Evolutionary conservation across 2,888 invertebrate genomes (phyloP).

Genomic region (Rhaphigaster nebulosa): DNA sequence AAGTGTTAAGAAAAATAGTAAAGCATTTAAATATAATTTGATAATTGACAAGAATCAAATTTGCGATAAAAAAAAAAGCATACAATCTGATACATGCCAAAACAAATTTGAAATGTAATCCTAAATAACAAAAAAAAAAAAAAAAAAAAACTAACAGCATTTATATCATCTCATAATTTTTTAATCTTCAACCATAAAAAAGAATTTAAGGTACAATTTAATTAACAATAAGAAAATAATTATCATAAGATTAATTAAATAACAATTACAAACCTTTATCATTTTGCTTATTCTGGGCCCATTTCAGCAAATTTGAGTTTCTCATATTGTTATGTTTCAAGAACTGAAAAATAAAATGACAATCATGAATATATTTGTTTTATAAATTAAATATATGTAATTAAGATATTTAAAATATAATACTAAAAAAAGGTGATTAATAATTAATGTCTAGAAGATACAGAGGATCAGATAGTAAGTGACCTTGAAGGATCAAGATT

Average conservation of each 20-base stretch:
- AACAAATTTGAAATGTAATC: background rate
- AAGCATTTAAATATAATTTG: no score
- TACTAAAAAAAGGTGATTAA: background rate
- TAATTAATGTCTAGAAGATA: background rate
- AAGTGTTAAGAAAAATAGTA: no score
- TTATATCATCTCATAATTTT: background rate
- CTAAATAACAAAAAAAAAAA: background rate
- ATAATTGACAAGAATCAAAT: no score
- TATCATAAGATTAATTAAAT: background rate
- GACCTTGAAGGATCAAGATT: background rate
- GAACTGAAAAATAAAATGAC: conserved; percentile 34
- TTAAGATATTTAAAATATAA: background rate
- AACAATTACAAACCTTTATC: conserved; percentile 67
- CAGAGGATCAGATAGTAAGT: background rate
- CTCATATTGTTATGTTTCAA: conserved; percentile 69
- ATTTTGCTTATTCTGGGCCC: conserved; percentile 71
- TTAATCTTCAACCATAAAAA: background rate
- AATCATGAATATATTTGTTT: background rate
- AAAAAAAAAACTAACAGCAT: background rate
- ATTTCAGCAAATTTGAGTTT: conserved; percentile 73
- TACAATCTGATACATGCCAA: background rate
- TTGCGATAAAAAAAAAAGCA: no score
- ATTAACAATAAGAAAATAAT: background rate
- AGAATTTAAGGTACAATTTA: background rate
- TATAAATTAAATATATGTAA: background rate